These are phyloP conservation scores for Papilio elwesi DNA, from an alignment of 2,888 invertebrate genomes.

Conservation along the genomic window DNA sequence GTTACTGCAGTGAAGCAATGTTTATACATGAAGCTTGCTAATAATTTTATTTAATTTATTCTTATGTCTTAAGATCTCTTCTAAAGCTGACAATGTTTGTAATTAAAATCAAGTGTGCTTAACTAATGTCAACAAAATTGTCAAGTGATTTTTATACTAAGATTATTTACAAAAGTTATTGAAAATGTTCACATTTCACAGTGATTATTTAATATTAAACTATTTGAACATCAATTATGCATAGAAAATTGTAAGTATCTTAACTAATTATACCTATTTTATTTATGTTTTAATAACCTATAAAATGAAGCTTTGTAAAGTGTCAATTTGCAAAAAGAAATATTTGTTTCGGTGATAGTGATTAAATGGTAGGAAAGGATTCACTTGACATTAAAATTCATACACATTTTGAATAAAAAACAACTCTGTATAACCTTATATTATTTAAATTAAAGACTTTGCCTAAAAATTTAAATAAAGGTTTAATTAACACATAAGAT, in stretches of 20 bases:
- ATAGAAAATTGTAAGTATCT: conserved; percentile 77
- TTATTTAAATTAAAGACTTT: too few species aligned
- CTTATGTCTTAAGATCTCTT: conserved; percentile 23
- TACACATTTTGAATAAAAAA: too few species aligned
- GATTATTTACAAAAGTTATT: conserved; percentile 31
- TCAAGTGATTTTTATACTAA: conserved; percentile 58
- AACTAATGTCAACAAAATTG: conserved; percentile 64
- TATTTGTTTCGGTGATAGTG: neutral
- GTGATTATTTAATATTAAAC: conserved; percentile 35
- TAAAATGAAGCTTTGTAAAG: neutral
- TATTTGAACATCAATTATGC: conserved; percentile 56
- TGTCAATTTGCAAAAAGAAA: neutral
- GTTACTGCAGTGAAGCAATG: conserved; percentile 37
- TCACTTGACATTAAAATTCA: too few species aligned
- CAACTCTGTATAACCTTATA: too few species aligned
- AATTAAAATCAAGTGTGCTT: conserved; percentile 65
- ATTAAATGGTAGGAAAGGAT: too few species aligned
- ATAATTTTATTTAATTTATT: conserved; percentile 35
- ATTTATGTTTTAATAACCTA: conserved; percentile 20
- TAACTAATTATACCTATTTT: neutral
- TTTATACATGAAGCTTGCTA: conserved; percentile 28
- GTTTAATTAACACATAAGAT: too few species aligned
- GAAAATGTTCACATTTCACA: conserved; percentile 41
- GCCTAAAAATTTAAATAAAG: too few species aligned
- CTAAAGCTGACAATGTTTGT: conserved; percentile 18